A percentile compares a stretch with the other conserved stretches of the same genome.
Conservation (phyloP, 2,113 vertebrate genomes). For the Chrysochloris asiatica region DNA sequence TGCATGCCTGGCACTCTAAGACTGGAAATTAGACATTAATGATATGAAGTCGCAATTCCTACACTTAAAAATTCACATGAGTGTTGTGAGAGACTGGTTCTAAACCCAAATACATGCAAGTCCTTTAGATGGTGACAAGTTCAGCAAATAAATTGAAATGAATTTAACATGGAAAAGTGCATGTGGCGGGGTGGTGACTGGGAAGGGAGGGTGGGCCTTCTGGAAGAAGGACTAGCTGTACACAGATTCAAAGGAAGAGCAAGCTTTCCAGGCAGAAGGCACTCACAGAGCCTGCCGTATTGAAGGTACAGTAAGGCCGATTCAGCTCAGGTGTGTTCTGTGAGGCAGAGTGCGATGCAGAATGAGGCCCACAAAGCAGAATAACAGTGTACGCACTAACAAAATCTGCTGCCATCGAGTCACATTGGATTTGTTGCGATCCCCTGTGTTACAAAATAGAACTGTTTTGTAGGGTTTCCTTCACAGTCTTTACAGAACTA, state of each 20-base stretch:
- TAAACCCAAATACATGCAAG: neutral
- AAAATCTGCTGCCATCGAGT: neutral
- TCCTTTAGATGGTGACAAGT: neutral
- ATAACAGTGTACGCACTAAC: neutral
- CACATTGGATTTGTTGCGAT: neutral
- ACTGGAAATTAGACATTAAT: neutral
- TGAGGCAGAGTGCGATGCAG: neutral
- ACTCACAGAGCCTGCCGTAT: neutral
- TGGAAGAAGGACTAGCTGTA: neutral
- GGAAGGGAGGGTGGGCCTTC: neutral
- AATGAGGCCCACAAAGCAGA: no score
- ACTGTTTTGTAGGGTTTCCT: neutral
- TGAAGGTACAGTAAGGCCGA: neutral
- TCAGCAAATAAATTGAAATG: neutral
- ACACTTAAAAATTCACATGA: neutral
- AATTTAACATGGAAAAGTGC: neutral
- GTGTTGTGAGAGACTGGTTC: neutral
- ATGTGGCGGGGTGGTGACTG: neutral
- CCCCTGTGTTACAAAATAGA: neutral
- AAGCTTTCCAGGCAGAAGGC: neutral
- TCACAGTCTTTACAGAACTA: neutral
- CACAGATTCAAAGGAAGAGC: rapidly evolving
- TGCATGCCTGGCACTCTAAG: neutral
- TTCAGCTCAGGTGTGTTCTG: rapidly evolving
- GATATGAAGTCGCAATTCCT: neutral